Conservation (phyloP, 2,797 vertebrate species). For the Pelochelys cantorii region DNA sequence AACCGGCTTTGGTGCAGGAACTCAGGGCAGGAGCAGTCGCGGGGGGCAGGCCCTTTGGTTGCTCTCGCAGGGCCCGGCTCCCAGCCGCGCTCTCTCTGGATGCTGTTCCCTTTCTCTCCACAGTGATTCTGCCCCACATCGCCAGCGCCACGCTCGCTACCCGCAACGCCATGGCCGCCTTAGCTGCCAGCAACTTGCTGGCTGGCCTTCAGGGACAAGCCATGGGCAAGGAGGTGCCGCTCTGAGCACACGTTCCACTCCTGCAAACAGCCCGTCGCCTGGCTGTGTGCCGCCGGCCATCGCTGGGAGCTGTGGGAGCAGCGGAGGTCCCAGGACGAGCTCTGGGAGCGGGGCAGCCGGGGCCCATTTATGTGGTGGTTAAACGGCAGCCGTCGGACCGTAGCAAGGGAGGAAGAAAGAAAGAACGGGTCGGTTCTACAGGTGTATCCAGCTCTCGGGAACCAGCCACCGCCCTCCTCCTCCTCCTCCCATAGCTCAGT, state of each 20-base stretch:
- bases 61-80: not conserved
- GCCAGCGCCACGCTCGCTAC: constrained; percentile 87
- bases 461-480: not conserved
- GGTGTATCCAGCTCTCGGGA: not conserved
- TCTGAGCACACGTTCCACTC: constrained; percentile 59
- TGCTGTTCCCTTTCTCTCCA: not conserved
- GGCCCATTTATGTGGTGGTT: not conserved
- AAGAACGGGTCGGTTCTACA: not conserved
- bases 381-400: not conserved
- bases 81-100: not conserved
- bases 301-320: not conserved
- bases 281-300: not conserved
- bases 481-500: not conserved
- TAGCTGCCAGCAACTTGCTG: constrained; percentile 88
- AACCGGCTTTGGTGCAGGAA: not conserved
- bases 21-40: no score
- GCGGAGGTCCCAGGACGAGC: not conserved
- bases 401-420: not conserved
- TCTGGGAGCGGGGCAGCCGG: no score
- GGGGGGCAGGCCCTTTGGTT: not conserved
- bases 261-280: not conserved
- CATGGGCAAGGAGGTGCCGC: constrained; percentile 84
- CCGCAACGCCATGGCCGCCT: constrained; percentile 86
- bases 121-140: constrained; percentile 89
- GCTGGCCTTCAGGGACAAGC: constrained; percentile 83